A percentile compares a stretch with the other conserved stretches of the same genome.
phyloP scores from a whole-genome alignment of 2,888 invertebrate species.

The Cryptocephalus moraei region DNA sequence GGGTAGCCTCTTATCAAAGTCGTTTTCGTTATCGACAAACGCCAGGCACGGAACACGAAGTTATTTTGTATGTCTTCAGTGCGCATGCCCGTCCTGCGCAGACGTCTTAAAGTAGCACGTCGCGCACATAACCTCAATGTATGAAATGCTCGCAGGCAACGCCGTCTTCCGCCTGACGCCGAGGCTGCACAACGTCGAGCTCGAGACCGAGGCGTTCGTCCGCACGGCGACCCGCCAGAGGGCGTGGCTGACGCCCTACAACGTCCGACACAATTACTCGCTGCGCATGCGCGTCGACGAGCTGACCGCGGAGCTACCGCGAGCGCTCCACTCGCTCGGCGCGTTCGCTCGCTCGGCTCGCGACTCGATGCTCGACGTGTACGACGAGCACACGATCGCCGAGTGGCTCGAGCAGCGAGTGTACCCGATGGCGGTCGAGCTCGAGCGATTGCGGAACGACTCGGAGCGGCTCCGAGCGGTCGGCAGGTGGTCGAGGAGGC shows the following conservation, averaged over 20 bases:
- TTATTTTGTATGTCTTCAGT: too few relatives aligned
- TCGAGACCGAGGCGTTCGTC: conserved; percentile 36
- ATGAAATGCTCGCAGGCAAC: too few relatives aligned
- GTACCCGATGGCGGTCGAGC: conserved; percentile 42
- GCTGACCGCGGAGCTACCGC: conserved; percentile 44
- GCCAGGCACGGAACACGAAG: too few relatives aligned
- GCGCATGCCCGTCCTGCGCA: too few relatives aligned
- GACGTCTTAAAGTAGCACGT: too few relatives aligned
- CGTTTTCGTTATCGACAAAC: too few relatives aligned
- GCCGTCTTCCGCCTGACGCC: conserved; percentile 40
- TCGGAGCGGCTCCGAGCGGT: conserved; percentile 41
- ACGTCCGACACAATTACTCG: conserved; percentile 57
- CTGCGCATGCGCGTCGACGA: conserved; percentile 56
- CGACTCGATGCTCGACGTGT: conserved; percentile 47
- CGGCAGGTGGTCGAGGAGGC: conserved; percentile 50
- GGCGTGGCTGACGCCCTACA: conserved; percentile 63
- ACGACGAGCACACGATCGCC: conserved; percentile 48
- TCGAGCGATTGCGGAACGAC: conserved; percentile 46
- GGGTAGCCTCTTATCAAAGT: too few relatives aligned
- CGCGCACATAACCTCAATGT: too few relatives aligned
- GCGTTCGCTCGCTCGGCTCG: conserved; percentile 44
- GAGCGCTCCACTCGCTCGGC: conserved; percentile 48
- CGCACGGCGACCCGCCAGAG: conserved; percentile 30
- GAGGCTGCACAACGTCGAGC: conserved; percentile 35
- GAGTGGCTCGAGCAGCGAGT: conserved; percentile 61